These are phyloP conservation scores for Cephus pulcher DNA, from an alignment of 2,888 invertebrate genomes.

Conservation along the genomic window DNA sequence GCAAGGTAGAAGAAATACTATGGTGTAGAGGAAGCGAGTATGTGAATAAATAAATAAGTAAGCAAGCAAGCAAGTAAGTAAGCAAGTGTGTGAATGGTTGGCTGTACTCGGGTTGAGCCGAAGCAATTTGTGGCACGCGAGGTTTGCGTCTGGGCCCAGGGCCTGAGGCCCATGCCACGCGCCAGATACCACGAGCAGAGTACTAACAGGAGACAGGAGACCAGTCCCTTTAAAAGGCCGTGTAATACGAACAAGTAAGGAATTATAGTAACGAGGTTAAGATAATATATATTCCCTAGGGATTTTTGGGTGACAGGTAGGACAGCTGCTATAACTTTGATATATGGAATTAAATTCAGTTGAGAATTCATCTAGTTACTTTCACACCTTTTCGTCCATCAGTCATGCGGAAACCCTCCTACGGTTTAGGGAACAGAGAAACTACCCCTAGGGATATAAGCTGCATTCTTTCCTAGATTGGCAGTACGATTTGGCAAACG, in stretches of 20 bases:
- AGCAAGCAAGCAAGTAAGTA: constrained; percentile 37
- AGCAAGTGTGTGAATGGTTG: constrained; percentile 44
- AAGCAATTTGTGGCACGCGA: constrained; percentile 62
- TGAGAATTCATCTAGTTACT: neutral
- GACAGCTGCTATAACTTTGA: neutral
- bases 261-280: neutral
- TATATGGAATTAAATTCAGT: neutral
- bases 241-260: neutral
- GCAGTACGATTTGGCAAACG: neutral
- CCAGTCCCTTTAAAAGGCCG: neutral
- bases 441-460: neutral
- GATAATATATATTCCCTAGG: neutral
- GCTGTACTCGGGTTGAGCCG: constrained; percentile 36
- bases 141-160: constrained; percentile 47
- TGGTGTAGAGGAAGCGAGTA: constrained; percentile 6
- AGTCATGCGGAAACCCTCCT: neutral
- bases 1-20: neutral
- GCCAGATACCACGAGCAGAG: constrained; percentile 29
- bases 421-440: neutral
- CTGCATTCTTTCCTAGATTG: neutral
- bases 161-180: constrained; percentile 43
- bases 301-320: neutral
- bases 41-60: constrained; percentile 1
- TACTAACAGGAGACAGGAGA: neutral
- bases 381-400: neutral